phyloP scores from a whole-genome alignment of 2,888 invertebrate genomes.

The Villa cingulata region DNA sequence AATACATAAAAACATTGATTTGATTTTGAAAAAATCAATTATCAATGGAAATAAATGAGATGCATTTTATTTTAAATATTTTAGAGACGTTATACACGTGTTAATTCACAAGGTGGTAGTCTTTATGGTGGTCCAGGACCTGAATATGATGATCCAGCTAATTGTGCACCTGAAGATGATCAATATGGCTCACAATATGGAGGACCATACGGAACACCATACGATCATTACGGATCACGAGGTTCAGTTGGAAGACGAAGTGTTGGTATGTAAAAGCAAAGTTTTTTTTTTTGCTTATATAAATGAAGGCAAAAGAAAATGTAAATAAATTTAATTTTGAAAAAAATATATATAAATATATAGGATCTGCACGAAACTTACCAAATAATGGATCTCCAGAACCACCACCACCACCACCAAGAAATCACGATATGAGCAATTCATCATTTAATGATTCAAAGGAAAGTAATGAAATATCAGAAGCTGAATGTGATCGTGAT shows the following conservation, averaged over 20 bases:
- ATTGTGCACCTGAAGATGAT: conserved; percentile 82
- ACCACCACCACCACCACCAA: conserved; percentile 63
- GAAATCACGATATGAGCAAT: conserved; percentile 67
- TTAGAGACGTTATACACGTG: conserved; percentile 57
- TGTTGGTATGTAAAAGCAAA: conserved; percentile 31
- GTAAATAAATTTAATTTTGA: too few species aligned
- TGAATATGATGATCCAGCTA: conserved; percentile 87
- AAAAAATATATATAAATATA: too few species aligned
- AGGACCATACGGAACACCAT: conserved; percentile 63
- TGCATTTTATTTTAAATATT: too few species aligned
- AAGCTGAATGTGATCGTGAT: conserved; percentile 83
- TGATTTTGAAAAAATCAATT: background rate
- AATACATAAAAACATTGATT: too few species aligned
- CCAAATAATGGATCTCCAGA: conserved; percentile 46
- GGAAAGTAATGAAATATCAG: conserved; percentile 87
- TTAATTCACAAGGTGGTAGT: conserved; percentile 47
- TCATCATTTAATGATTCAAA: conserved; percentile 84
- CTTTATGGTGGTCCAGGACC: conserved; percentile 55
- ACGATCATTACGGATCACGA: conserved; percentile 79
- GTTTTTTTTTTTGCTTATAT: background rate
- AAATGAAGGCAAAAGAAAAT: background rate
- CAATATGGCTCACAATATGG: conserved; percentile 78
- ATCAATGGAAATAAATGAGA: too few species aligned
- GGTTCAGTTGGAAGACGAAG: conserved; percentile 62
- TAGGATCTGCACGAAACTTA: conserved; percentile 34